phyloP scores from a whole-genome alignment of 2,113 vertebrate genomes.

The Corydoras maculifer region DNA sequence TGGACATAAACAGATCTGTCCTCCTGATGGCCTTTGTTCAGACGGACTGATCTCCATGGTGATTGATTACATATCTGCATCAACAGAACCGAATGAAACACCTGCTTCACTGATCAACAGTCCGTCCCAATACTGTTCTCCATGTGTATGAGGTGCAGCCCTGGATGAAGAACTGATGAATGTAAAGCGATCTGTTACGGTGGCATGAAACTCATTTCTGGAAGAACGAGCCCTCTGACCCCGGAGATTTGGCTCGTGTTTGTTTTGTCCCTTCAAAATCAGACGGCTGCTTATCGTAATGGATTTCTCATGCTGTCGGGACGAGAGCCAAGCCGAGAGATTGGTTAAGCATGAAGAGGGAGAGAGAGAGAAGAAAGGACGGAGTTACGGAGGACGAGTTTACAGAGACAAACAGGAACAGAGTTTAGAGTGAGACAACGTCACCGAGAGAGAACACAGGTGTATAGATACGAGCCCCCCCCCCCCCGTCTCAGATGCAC shows the following conservation, averaged over 20 bases:
- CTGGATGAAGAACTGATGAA: no score
- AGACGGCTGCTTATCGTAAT: slow-evolving; percentile 39
- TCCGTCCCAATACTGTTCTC: no score
- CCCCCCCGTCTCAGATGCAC: background rate
- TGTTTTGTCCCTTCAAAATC: slow-evolving; percentile 17
- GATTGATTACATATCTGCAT: no score
- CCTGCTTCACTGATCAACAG: no score
- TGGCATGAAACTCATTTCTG: slow-evolving; percentile 9
- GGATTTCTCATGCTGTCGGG: slow-evolving; percentile 24
- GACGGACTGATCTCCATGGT: no score
- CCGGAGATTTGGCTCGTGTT: background rate
- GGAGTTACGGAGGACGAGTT: background rate
- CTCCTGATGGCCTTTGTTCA: no score
- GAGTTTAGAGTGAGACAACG: no score
- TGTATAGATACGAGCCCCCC: no score
- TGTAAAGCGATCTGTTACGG: background rate
- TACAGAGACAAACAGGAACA: background rate
- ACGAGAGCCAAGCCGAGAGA: background rate
- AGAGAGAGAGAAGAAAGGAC: background rate
- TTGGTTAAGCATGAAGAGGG: background rate
- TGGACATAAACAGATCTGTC: no score
- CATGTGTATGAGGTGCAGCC: no score
- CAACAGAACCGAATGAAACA: no score
- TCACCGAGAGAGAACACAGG: no score
- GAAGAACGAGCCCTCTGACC: background rate